Evolutionary conservation across 2,113 vertebrate species (phyloP).

Genomic region (Aythya baeri): DNA sequence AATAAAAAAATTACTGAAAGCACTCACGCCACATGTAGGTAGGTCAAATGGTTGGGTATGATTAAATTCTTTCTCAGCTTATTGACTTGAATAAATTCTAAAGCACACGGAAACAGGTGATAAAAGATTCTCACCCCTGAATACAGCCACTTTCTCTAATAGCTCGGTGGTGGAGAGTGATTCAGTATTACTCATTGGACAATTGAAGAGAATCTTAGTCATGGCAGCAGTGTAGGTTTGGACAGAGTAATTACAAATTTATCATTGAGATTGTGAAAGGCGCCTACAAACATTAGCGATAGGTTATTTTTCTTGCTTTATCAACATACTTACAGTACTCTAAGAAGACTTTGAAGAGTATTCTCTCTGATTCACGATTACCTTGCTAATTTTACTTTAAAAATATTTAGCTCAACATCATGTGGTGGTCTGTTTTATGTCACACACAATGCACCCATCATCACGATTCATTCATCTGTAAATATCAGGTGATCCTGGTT

Average conservation of each 20-base stretch:
- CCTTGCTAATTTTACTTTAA: neutral
- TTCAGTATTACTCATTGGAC: neutral
- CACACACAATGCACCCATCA: neutral
- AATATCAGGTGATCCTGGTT: conserved; percentile 51
- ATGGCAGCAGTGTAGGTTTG: neutral
- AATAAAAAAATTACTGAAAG: neutral
- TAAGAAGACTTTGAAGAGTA: neutral
- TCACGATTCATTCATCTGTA: conserved; percentile 51
- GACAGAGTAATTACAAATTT: neutral
- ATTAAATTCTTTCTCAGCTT: conserved; percentile 31
- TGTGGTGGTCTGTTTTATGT: conserved; percentile 10
- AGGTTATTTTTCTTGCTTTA: neutral
- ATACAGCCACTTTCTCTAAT: conserved; percentile 18
- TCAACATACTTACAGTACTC: neutral
- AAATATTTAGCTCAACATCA: neutral
- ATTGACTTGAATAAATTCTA: conserved; percentile 25
- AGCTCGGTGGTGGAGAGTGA: neutral
- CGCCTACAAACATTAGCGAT: neutral
- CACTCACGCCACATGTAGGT: neutral
- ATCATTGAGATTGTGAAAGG: neutral
- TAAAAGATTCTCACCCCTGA: neutral
- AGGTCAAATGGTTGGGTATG: neutral
- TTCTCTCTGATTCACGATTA: neutral
- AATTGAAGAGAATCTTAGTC: neutral
- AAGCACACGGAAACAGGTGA: neutral